These are phyloP conservation scores for Trypoxylus dichotomus DNA, from an alignment of 1,140 invertebrate species.

Conservation along the genomic window DNA sequence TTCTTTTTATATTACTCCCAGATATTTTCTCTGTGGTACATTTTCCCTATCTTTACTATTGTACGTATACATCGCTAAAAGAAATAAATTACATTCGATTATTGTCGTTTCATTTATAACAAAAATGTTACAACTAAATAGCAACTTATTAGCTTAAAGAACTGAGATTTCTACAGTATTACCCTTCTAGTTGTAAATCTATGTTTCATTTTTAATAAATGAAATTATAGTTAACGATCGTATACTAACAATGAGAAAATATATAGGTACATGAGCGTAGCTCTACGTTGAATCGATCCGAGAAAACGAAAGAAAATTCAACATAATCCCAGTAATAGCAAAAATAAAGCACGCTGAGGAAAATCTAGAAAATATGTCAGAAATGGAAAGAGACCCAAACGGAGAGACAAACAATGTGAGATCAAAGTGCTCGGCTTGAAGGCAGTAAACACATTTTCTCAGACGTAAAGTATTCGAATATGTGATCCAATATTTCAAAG, in stretches of 20 bases:
- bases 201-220: no score
- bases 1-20: no score
- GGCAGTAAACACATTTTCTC: background rate
- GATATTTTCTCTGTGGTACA: no score
- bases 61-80: no score
- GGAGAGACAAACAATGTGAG: background rate
- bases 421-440: background rate
- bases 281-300: background rate
- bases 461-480: background rate
- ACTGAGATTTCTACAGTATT: no score
- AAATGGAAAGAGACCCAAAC: background rate
- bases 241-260: background rate
- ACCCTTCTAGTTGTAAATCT: no score
- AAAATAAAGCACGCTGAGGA: background rate
- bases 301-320: background rate
- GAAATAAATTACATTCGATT: no score
- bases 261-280: background rate
- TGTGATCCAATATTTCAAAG: background rate
- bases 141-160: no score
- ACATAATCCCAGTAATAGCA: background rate
- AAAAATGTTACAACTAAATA: no score
- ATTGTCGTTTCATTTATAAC: no score
- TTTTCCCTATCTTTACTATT: no score
- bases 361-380: conserved; percentile 3
- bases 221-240: no score